These are phyloP conservation scores for Nesidiocoris tenuis DNA, from an alignment of 2,888 invertebrate genomes.

Conservation along the genomic window DNA sequence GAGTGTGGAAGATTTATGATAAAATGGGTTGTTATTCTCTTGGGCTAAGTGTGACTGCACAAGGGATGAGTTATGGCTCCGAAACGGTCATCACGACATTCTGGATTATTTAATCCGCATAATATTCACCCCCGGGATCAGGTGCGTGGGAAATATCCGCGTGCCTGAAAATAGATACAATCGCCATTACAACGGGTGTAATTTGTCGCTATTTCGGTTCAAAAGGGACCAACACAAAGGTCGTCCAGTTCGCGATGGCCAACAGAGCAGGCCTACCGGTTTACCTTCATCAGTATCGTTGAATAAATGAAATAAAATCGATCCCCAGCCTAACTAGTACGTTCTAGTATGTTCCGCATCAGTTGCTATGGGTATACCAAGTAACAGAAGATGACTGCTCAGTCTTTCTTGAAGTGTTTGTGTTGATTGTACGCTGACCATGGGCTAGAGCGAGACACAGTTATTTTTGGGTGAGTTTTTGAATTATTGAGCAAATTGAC, in stretches of 20 bases:
- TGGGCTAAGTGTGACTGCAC: no score
- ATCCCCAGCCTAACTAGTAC: background rate
- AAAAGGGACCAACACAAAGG: background rate
- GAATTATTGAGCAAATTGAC: background rate
- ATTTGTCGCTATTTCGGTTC: background rate
- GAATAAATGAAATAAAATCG: background rate
- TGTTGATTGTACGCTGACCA: no score
- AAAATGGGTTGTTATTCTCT: no score
- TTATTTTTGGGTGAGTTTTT: no score
- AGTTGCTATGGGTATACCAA: background rate
- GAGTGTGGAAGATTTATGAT: no score
- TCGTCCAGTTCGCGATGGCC: background rate
- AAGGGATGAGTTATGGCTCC: no score
- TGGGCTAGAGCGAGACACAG: no score
- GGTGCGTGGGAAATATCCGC: no score
- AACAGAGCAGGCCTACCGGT: no score
- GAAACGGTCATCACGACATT: no score
- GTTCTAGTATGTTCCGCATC: background rate
- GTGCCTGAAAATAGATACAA: background rate
- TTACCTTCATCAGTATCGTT: background rate
- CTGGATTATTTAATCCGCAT: no score
- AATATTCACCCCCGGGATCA: background rate
- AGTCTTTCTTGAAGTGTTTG: no score
- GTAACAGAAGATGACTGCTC: background rate
- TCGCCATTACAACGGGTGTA: background rate